phyloP scores from a whole-genome alignment of 2,797 vertebrate species.

The Saxicola maurus region DNA sequence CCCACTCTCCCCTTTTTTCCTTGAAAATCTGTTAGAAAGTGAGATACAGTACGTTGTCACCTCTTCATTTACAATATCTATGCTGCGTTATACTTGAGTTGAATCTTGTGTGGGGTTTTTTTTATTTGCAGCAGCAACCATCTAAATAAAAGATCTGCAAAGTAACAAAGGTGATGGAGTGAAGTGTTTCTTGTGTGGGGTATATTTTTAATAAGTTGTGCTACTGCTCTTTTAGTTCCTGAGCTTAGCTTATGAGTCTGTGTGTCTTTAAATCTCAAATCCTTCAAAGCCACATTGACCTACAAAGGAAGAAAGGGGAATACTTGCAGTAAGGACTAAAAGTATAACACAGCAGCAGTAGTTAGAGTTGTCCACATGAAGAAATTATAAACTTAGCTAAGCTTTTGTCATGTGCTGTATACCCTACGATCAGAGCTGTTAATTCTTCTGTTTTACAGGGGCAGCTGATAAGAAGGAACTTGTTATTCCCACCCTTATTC shows the following conservation, averaged over 20 bases:
- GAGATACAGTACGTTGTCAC: neutral
- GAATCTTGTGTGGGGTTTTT: conserved; percentile 2
- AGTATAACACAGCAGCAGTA: neutral
- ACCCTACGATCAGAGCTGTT: neutral
- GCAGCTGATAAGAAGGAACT: neutral
- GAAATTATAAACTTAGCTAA: neutral
- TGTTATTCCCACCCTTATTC: neutral
- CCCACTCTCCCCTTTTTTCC: neutral
- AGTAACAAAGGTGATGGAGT: neutral
- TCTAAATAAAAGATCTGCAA: conserved; percentile 61
- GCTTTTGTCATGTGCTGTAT: neutral
- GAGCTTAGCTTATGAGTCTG: neutral
- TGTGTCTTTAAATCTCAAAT: neutral
- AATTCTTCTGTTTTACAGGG: neutral
- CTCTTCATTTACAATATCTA: neutral
- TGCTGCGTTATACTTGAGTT: conserved; percentile 20
- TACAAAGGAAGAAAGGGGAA: neutral
- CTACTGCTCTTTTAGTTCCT: neutral
- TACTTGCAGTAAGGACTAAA: neutral
- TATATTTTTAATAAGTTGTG: neutral
- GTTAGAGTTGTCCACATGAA: neutral
- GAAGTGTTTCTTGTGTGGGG: neutral
- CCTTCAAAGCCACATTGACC: neutral
- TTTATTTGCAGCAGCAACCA: conserved; percentile 9
- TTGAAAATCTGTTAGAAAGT: conserved; percentile 19